These are phyloP conservation scores for Monochamus saltuarius DNA, from an alignment of 1,140 invertebrate species.

Conservation along the genomic window DNA sequence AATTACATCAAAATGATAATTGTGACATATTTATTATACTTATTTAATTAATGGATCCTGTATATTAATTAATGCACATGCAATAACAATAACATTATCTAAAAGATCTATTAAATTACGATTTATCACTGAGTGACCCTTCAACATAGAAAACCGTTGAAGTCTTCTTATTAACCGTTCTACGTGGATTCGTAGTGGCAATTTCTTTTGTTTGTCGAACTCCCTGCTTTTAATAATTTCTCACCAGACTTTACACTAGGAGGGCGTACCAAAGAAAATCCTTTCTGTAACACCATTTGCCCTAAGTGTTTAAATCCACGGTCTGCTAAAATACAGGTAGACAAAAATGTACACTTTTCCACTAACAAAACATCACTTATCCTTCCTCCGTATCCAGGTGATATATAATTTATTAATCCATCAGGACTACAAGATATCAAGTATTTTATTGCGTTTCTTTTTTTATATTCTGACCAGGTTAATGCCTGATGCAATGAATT, in stretches of 20 bases:
- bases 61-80: conserved; percentile 9
- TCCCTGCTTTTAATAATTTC: conserved; percentile 29
- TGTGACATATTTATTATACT: no score
- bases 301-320: conserved; percentile 48
- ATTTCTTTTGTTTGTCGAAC: conserved; percentile 47
- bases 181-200: conserved; percentile 51
- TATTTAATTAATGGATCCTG: not conserved
- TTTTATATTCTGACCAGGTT: conserved; percentile 50
- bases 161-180: conserved; percentile 48
- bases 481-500: conserved; percentile 39
- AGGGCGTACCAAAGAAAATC: conserved; percentile 40
- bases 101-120: conserved; percentile 18
- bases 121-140: conserved; percentile 46
- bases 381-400: conserved; percentile 49
- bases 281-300: conserved; percentile 30
- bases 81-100: conserved; percentile 10
- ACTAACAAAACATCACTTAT: conserved; percentile 46
- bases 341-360: conserved; percentile 43
- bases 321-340: conserved; percentile 46
- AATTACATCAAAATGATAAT: no score
- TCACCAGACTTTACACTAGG: conserved; percentile 23
- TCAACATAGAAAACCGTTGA: conserved; percentile 49
- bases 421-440: conserved; percentile 51
- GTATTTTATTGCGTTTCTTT: conserved; percentile 51
- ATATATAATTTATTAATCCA: conserved; percentile 53